Conservation (phyloP, 1,140 invertebrate genomes). For the Drosophila murphyi region DNA sequence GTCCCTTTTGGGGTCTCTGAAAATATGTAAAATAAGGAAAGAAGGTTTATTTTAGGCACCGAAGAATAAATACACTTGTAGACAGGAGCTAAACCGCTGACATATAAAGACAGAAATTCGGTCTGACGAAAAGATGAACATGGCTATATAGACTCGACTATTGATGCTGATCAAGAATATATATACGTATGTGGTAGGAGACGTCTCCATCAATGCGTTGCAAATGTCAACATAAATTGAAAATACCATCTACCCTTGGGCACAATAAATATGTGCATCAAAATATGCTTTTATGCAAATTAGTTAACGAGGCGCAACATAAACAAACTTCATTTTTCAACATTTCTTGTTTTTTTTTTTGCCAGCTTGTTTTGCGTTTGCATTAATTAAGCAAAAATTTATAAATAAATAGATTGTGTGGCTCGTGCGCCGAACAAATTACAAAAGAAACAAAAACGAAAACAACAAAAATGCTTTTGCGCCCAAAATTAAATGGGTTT, state of each 20-base stretch:
- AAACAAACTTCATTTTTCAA: slow-evolving; percentile 58
- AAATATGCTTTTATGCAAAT: slow-evolving; percentile 59
- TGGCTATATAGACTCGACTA: no score
- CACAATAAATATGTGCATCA: slow-evolving; percentile 12
- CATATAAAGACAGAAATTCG: no score
- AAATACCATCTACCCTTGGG: no score
- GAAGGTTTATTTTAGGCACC: no score
- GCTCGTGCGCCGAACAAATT: slow-evolving; percentile 38
- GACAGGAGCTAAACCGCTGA: no score
- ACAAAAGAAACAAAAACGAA: slow-evolving; percentile 9
- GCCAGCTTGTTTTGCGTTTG: slow-evolving; percentile 50
- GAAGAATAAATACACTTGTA: no score
- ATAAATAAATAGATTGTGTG: slow-evolving; percentile 76
- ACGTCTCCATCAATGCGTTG: no score
- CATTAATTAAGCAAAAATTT: slow-evolving; percentile 74
- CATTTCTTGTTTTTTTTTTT: slow-evolving; percentile 28
- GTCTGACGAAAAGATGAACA: no score
- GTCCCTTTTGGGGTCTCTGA: slow-evolving; percentile 26
- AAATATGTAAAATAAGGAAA: slow-evolving; percentile 13
- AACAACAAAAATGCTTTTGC: slow-evolving; percentile 46
- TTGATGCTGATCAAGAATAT: no score
- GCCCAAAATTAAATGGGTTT: slow-evolving; percentile 60
- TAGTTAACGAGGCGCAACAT: slow-evolving; percentile 34
- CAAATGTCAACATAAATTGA: no score
- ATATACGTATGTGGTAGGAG: no score